Evolutionary conservation across 2,888 invertebrate species (phyloP).

Genomic region (Microctonus hyperodae): DNA sequence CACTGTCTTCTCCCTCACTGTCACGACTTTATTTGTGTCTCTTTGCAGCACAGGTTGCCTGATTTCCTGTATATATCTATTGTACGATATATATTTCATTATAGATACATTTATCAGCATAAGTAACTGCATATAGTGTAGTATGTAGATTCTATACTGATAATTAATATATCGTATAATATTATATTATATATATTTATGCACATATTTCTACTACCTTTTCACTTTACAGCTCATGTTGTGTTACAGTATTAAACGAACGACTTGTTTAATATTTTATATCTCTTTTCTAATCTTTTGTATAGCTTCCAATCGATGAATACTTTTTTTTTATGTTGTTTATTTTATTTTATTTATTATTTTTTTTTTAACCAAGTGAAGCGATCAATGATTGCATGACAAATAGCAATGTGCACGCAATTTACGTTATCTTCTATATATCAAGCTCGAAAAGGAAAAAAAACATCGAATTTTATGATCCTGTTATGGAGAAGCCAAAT

Average conservation of each 20-base stretch:
- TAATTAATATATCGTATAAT: slow-evolving; percentile 25
- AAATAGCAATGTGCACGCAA: slow-evolving; percentile 43
- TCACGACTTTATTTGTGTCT: slow-evolving; percentile 15
- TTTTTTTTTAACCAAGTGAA: slow-evolving; percentile 7
- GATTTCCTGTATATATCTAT: slow-evolving; percentile 31
- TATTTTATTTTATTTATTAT: slow-evolving; percentile 30
- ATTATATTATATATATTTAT: slow-evolving; percentile 27
- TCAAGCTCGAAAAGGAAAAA: background rate
- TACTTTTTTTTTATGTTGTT: slow-evolving; percentile 20
- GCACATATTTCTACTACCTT: slow-evolving; percentile 24
- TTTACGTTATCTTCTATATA: slow-evolving; percentile 25
- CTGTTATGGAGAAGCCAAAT: slow-evolving; percentile 1
- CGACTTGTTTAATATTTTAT: slow-evolving; percentile 23
- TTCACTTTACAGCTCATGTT: slow-evolving; percentile 29
- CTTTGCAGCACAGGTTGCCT: slow-evolving; percentile 41
- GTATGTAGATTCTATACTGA: slow-evolving; percentile 24
- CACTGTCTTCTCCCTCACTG: slow-evolving; percentile 16
- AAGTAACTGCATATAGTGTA: slow-evolving; percentile 32
- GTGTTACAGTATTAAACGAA: slow-evolving; percentile 11
- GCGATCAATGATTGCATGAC: slow-evolving; percentile 40
- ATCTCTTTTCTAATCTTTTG: slow-evolving; percentile 24
- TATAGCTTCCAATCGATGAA: slow-evolving; percentile 25
- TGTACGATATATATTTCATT: slow-evolving; percentile 6
- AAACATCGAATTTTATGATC: slow-evolving; percentile 11
- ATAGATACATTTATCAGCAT: slow-evolving; percentile 23